phyloP scores from a whole-genome alignment of 2,113 vertebrate species.

The Aleadryas rufinucha region DNA sequence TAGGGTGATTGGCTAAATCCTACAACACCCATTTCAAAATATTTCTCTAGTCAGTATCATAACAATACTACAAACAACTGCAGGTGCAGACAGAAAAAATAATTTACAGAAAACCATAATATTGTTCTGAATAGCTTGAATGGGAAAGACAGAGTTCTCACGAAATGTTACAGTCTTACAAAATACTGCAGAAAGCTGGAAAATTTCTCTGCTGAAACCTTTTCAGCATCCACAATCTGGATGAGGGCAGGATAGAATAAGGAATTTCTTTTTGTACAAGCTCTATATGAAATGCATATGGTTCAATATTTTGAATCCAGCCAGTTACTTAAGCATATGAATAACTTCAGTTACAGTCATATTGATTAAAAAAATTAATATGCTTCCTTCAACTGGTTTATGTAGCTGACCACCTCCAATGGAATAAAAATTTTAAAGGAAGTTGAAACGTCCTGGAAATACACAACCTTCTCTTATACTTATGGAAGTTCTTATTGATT shows the following conservation, averaged over 20 bases:
- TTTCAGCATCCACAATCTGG: too few relatives aligned
- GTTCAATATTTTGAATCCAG: not conserved
- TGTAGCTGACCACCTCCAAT: not conserved
- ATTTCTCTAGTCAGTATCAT: too few relatives aligned
- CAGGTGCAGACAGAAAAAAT: too few relatives aligned
- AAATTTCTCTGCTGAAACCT: too few relatives aligned
- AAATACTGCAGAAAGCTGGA: too few relatives aligned
- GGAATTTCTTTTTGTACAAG: not conserved
- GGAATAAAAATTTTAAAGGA: not conserved
- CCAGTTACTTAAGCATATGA: not conserved
- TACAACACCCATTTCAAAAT: too few relatives aligned
- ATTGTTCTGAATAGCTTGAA: too few relatives aligned
- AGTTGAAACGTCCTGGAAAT: not conserved
- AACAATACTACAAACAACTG: too few relatives aligned
- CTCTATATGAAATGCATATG: not conserved
- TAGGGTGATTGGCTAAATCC: too few relatives aligned
- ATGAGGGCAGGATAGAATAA: not conserved
- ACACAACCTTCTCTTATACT: not conserved
- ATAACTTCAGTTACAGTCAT: not conserved
- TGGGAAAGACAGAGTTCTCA: too few relatives aligned
- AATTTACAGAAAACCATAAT: too few relatives aligned
- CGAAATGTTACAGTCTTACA: too few relatives aligned
- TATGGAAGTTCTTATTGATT: not conserved
- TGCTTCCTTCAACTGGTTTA: not conserved
- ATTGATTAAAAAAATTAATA: not conserved